phyloP scores from a whole-genome alignment of 2,797 vertebrate species.

The Pangasius djambal region DNA sequence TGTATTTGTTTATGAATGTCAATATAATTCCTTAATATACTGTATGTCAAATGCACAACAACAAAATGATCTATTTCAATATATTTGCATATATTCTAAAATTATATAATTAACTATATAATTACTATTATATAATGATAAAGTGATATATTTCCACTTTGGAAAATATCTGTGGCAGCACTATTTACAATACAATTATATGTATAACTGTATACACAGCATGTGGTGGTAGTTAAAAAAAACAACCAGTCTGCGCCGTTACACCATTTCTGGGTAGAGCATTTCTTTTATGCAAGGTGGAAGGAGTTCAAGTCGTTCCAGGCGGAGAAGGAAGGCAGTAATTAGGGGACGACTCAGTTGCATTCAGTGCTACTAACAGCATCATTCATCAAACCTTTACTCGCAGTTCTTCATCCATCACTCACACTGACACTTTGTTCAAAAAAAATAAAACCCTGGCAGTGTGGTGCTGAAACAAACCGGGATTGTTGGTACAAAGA shows the following conservation, averaged over 20 bases:
- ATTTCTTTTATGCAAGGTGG: neutral
- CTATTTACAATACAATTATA: neutral
- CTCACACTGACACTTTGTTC: conserved; percentile 11
- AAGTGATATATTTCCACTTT: neutral
- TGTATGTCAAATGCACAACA: neutral
- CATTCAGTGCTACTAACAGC: conserved; percentile 28
- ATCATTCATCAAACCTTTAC: conserved; percentile 38
- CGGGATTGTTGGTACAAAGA: conserved; percentile 21
- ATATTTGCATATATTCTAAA: neutral
- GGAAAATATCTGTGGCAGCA: neutral
- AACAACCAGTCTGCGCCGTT: neutral
- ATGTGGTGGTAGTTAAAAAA: neutral
- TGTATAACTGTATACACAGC: neutral
- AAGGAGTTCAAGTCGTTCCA: neutral
- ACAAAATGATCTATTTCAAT: neutral
- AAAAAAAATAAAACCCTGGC: conserved; percentile 16
- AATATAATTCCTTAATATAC: neutral
- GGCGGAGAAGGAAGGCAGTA: neutral
- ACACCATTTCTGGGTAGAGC: neutral
- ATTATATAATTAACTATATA: too few relatives aligned
- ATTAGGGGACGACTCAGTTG: neutral
- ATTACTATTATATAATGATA: neutral
- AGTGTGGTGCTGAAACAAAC: conserved; percentile 28
- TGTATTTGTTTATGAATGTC: neutral
- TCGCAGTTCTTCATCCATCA: conserved; percentile 29